Evolutionary conservation across 2,888 invertebrate genomes (phyloP).

Genomic region (Camptogramma bilineatum): DNA sequence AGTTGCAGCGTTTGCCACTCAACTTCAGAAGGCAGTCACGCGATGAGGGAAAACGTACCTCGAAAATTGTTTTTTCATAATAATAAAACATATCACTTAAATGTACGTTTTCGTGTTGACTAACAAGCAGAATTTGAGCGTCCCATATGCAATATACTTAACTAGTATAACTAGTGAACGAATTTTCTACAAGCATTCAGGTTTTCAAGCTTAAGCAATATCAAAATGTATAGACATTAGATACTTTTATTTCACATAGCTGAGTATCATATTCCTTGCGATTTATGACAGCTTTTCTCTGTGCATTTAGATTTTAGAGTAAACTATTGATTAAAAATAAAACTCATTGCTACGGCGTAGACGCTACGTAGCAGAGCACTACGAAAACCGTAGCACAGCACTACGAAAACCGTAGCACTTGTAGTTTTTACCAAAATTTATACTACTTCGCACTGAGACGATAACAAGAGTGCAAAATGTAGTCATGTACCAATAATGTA

Average conservation of each 20-base stretch:
- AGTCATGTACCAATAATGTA: too few relatives aligned
- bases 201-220: too few relatives aligned
- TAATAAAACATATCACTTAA: background rate
- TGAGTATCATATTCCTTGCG: too few relatives aligned
- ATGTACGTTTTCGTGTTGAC: background rate
- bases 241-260: too few relatives aligned
- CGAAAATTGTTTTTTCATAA: background rate
- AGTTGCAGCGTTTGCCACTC: background rate
- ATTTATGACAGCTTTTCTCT: too few relatives aligned
- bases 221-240: too few relatives aligned
- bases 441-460: too few relatives aligned
- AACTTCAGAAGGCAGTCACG: background rate
- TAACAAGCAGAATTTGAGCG: background rate
- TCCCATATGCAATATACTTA: background rate
- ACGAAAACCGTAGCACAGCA: too few relatives aligned
- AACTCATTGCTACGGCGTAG: constrained; percentile 11
- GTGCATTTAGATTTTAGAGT: too few relatives aligned
- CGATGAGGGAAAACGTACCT: background rate
- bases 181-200: too few relatives aligned
- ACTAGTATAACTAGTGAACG: too few relatives aligned
- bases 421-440: background rate
- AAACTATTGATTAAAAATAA: background rate
- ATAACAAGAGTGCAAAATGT: too few relatives aligned
- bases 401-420: constrained; percentile 1
- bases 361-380: background rate